phyloP scores from a whole-genome alignment of 2,888 invertebrate genomes.

The Agrochola lota region DNA sequence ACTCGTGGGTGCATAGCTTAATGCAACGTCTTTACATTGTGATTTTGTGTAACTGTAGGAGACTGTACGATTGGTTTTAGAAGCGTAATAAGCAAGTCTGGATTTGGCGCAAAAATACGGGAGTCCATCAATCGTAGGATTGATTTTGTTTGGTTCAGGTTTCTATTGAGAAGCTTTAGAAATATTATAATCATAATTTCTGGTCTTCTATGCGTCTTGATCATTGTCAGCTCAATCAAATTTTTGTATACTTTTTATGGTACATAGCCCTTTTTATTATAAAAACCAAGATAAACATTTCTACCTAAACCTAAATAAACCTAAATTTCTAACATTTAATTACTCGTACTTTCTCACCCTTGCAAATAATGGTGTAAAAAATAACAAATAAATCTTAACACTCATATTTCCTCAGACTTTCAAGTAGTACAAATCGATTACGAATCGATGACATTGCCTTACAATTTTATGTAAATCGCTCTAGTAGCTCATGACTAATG shows the following conservation, averaged over 20 bases:
- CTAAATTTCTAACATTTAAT: too few relatives aligned
- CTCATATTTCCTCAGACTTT: conserved; percentile 21
- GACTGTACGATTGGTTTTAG: neutral
- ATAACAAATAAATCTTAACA: neutral
- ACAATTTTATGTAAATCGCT: conserved; percentile 57
- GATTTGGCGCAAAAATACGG: too few relatives aligned
- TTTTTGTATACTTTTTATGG: neutral
- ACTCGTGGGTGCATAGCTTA: conserved; percentile 10
- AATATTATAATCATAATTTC: neutral
- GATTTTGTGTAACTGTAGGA: neutral
- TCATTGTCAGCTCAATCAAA: neutral
- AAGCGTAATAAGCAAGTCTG: neutral
- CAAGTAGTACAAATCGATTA: conserved; percentile 44
- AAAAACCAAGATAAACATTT: neutral
- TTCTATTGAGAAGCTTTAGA: neutral
- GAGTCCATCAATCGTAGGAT: neutral
- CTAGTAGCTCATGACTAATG: conserved; percentile 58
- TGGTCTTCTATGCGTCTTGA: neutral
- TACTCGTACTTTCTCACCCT: neutral
- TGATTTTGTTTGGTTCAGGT: neutral
- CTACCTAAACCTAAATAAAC: too few relatives aligned
- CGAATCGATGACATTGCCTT: conserved; percentile 53
- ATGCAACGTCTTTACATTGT: neutral
- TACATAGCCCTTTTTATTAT: too few relatives aligned
- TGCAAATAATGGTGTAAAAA: neutral